Evolutionary conservation across 2,888 invertebrate species (phyloP).

Genomic region (Oasisia sp.): DNA sequence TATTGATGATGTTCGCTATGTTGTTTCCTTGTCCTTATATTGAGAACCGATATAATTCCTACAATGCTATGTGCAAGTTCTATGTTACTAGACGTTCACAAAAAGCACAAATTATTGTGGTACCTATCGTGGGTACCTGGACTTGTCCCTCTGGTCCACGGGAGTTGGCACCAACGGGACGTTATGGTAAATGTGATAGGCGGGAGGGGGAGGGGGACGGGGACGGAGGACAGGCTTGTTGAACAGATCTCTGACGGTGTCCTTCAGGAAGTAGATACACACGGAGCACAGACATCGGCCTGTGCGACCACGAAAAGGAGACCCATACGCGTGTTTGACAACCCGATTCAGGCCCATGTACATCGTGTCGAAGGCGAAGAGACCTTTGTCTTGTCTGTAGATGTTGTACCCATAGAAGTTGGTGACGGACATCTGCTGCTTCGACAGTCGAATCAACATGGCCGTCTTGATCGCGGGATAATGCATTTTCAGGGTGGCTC

Average conservation of each 20-base stretch:
- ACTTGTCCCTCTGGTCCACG: too few relatives aligned
- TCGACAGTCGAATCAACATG: not conserved
- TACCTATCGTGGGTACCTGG: too few relatives aligned
- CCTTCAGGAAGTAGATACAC: not conserved
- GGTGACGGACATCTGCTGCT: not conserved
- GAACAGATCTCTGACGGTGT: not conserved
- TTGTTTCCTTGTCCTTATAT: too few relatives aligned
- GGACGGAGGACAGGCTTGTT: not conserved
- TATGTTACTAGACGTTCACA: too few relatives aligned
- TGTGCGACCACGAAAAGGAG: not conserved
- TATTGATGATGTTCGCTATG: too few relatives aligned
- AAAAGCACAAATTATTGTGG: too few relatives aligned
- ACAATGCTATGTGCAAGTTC: too few relatives aligned
- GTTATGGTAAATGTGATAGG: not conserved
- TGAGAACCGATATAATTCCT: too few relatives aligned
- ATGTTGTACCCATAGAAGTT: not conserved
- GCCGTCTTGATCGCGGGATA: not conserved
- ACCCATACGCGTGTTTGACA: not conserved
- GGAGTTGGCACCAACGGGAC: too few relatives aligned
- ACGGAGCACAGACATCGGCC: not conserved
- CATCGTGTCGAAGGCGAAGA: not conserved
- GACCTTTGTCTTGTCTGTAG: not conserved
- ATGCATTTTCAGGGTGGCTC: not conserved
- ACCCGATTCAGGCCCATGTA: not conserved
- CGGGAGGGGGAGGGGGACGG: too few relatives aligned